phyloP scores from a whole-genome alignment of 2,888 invertebrate species.

The Drosophila siamana region DNA sequence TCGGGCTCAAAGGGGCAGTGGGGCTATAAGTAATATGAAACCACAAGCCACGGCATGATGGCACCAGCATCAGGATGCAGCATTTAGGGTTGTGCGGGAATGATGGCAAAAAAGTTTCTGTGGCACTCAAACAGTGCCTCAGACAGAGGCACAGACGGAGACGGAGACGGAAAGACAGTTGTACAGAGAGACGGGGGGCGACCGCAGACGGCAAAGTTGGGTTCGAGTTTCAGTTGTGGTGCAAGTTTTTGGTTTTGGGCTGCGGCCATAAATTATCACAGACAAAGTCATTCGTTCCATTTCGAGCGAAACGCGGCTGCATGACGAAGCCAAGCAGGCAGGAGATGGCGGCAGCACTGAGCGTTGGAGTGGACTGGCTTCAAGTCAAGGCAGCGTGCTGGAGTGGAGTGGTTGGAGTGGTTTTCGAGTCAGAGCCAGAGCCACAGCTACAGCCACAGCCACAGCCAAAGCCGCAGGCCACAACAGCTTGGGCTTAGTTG shows the following conservation, averaged over 20 bases:
- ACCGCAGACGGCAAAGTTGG: constrained; percentile 55
- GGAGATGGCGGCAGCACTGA: constrained; percentile 17
- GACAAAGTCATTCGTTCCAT: constrained; percentile 83
- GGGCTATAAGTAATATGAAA: constrained; percentile 64
- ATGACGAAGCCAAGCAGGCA: constrained; percentile 15
- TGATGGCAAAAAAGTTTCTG: constrained; percentile 62
- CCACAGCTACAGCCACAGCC: constrained; percentile 35
- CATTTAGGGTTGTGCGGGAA: neutral
- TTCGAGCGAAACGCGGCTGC: constrained; percentile 69
- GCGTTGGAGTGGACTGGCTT: constrained; percentile 8
- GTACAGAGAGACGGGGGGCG: neutral
- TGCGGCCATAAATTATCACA: constrained; percentile 79
- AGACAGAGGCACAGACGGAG: constrained; percentile 20
- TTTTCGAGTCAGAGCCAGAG: constrained; percentile 2
- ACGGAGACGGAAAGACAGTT: too few species aligned
- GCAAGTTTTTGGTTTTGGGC: constrained; percentile 26
- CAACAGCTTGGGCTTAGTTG: constrained; percentile 40
- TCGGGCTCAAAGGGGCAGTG: constrained; percentile 51
- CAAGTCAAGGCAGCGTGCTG: neutral
- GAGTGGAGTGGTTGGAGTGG: constrained; percentile 14
- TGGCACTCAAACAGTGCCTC: constrained; percentile 12
- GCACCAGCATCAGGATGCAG: constrained; percentile 32
- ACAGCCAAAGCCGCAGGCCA: constrained; percentile 19
- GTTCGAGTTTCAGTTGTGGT: constrained; percentile 60
- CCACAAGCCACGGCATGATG: constrained; percentile 58